A percentile compares a stretch with the other conserved stretches of the same genome.
These are phyloP conservation scores for Hipposideros larvatus DNA, from an alignment of 2,797 vertebrate genomes.

Conservation along the genomic window DNA sequence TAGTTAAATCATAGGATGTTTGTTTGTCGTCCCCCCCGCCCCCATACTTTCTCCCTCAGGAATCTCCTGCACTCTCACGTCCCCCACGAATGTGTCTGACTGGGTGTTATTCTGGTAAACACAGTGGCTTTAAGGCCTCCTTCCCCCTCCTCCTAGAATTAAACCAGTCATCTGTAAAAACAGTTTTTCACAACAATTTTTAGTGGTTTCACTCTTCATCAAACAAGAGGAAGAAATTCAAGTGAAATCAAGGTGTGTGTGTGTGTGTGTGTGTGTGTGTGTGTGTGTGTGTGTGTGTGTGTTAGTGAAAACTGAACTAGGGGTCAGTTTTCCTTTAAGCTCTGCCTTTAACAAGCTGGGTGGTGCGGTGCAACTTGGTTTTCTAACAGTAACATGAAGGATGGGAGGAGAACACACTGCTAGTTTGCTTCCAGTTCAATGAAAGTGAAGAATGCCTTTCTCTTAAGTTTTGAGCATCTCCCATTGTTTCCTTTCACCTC, in stretches of 20 bases:
- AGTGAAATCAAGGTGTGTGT: slow-evolving; percentile 6
- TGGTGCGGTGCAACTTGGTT: not conserved
- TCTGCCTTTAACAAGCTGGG: accelerated
- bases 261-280: not conserved
- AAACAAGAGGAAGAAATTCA: slow-evolving; percentile 23
- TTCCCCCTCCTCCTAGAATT: not conserved
- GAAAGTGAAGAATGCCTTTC: not conserved
- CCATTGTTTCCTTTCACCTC: not conserved
- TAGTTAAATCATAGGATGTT: not conserved
- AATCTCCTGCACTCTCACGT: not conserved
- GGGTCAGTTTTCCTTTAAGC: not conserved
- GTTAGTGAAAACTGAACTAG: not conserved
- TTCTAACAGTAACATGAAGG: not conserved
- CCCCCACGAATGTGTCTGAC: not conserved
- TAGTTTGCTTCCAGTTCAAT: not conserved
- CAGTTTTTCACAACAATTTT: slow-evolving; percentile 13
- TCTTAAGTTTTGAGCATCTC: not conserved
- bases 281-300: not conserved
- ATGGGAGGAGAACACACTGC: not conserved
- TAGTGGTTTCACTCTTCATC: slow-evolving; percentile 49
- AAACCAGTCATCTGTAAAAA: slow-evolving; percentile 7
- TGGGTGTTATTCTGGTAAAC: not conserved
- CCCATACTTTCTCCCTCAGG: not conserved
- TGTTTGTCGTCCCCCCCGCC: not conserved
- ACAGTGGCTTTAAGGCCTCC: not conserved